These are phyloP conservation scores for Apteryx mantelli DNA, from an alignment of 2,113 vertebrate species.

Conservation along the genomic window DNA sequence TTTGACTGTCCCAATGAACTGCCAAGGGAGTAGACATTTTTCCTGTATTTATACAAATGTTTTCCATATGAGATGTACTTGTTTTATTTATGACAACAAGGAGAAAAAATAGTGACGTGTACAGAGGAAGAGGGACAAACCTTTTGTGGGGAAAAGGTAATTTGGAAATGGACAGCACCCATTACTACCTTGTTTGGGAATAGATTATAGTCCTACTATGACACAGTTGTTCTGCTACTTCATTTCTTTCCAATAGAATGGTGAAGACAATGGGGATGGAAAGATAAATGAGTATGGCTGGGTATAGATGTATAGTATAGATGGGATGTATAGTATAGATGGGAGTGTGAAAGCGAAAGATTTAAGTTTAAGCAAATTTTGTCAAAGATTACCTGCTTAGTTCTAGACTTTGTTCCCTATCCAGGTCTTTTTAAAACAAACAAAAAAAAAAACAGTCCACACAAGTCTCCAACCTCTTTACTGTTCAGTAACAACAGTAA, in stretches of 20 bases:
- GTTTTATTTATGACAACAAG: constrained; percentile 12
- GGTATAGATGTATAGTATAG: not conserved
- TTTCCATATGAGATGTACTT: constrained; percentile 50
- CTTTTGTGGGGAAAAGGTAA: not conserved
- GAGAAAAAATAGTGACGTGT: not conserved
- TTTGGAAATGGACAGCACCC: not conserved
- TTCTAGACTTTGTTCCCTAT: not conserved
- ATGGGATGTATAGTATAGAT: not conserved
- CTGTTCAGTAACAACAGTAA: not conserved
- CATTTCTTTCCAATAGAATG: not conserved
- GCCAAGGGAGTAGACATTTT: constrained; percentile 48
- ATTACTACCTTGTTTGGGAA: not conserved
- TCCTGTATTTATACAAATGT: constrained; percentile 34
- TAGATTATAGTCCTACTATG: not conserved
- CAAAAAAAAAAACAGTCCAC: fast-evolving
- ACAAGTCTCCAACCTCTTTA: not conserved
- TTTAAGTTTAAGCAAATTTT: not conserved
- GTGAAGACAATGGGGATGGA: not conserved
- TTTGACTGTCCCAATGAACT: constrained; percentile 37
- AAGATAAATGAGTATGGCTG: not conserved
- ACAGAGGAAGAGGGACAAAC: not conserved
- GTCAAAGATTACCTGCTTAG: not conserved
- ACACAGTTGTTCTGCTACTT: not conserved
- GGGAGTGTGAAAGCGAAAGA: not conserved
- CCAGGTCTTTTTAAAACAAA: not conserved